Evolutionary conservation across 2,113 vertebrate genomes (phyloP).

Genomic region (Chroicocephalus ridibundus): DNA sequence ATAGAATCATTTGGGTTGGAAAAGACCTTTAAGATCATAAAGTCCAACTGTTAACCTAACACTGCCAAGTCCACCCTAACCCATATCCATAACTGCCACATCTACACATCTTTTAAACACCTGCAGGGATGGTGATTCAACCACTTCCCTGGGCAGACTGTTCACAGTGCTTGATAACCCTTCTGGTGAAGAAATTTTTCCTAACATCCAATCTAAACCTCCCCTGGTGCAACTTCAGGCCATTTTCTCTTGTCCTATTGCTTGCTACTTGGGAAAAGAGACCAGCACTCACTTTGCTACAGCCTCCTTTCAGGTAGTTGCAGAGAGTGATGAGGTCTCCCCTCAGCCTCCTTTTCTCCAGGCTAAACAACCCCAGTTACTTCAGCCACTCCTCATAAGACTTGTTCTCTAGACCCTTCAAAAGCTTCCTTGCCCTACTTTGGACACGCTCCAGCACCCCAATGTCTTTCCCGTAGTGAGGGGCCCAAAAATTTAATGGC

Average conservation of each 20-base stretch:
- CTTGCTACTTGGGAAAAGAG: too few relatives aligned
- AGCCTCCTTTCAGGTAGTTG: background rate
- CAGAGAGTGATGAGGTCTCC: background rate
- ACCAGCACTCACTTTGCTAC: fast-evolving
- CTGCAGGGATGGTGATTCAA: background rate
- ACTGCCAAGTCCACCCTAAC: too few relatives aligned
- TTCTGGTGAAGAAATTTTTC: background rate
- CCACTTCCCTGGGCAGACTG: background rate
- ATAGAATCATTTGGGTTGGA: background rate
- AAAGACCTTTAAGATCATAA: background rate
- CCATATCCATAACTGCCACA: background rate
- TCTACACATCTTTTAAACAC: background rate
- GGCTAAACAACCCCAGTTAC: background rate
- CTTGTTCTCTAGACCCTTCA: background rate
- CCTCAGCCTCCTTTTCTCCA: background rate
- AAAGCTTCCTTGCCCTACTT: background rate
- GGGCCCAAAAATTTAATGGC: background rate
- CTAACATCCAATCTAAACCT: background rate
- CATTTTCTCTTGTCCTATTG: background rate
- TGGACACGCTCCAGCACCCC: background rate
- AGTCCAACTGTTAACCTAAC: background rate
- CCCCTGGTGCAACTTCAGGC: background rate
- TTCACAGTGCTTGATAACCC: background rate
- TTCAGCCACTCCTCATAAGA: too few relatives aligned
- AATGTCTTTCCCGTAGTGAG: fast-evolving